Base-by-base conservation (phyloP, 2,797 vertebrate genomes). In the Pyrocephalus nanus region DNA sequence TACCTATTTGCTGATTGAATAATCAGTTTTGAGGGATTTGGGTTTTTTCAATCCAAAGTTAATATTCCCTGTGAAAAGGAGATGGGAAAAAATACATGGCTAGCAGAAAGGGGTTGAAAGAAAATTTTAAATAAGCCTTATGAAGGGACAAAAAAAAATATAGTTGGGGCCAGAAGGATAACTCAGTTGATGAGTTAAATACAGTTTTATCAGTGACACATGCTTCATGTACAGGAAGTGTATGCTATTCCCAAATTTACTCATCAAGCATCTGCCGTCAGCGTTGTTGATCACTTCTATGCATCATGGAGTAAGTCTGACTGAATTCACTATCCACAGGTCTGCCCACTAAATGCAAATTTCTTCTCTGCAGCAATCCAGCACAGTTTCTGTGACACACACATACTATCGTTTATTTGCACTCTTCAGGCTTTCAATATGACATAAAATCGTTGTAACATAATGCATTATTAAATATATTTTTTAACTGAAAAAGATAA, bases 381-480 rank as follows among this genome's bases (percentile, higher is more conserved):
- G 74, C 50, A 16, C 53, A 51, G 45, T 54, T 71, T 88, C 36
- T 30, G 73, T 94, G 91, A 67, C 36, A 96, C 78, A 85, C 83
- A 40, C n/a, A 21, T 1, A 5, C 43, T 55, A 9, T 51, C 51
- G 7, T 97, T 97, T 97, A 90, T 95, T 97, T 96, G 94, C 67
- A 67, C 90, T 96, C 95, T 86, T 96, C 97, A 96, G 82, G 74
- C 82, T 97, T 97, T 94, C 72, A 84, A 42, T 81, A 78, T 94
- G 97, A 97, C 97, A 97, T 76, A 98, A 98, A 98, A 97, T 98
- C 97, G 91, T 96, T 98, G 95, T 76, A 95, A 96, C 96, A 91
- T 96, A 97, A 97, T 97, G 88, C 94, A 97, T 98, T 97, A 97
- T 97, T 98, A 97, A 97, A 93, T 91, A 81, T 96, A 95, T 97